These are phyloP conservation scores for Odontothrips loti DNA, from an alignment of 2,888 invertebrate species.

Conservation along the genomic window DNA sequence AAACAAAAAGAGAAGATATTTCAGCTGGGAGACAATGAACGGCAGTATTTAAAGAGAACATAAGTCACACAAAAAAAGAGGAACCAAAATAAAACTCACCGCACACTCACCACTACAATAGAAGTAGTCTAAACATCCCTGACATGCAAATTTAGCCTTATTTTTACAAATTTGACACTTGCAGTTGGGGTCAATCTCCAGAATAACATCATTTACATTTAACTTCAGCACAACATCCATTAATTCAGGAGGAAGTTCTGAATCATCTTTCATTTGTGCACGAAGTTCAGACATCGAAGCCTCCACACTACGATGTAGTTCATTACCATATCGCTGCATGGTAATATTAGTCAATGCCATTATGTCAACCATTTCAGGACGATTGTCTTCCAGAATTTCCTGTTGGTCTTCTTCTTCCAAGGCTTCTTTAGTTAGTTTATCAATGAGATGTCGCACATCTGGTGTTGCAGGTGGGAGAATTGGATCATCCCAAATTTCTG, in stretches of 20 bases:
- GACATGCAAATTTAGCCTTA: neutral
- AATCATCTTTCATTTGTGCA: neutral
- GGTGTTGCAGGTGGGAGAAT: neutral
- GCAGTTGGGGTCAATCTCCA: neutral
- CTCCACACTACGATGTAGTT: too few species aligned
- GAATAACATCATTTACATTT: neutral
- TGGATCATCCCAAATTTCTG: neutral
- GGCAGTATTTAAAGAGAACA: too few species aligned
- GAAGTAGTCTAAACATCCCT: neutral
- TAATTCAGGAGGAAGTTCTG: neutral
- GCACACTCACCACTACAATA: neutral
- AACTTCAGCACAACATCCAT: neutral
- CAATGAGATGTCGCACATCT: neutral
- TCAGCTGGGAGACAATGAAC: too few species aligned
- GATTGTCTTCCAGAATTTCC: neutral
- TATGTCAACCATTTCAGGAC: neutral
- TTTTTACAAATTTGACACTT: neutral
- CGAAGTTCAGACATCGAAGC: neutral
- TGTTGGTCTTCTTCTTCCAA: neutral
- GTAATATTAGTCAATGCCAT: neutral
- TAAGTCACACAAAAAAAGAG: neutral
- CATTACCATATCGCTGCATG: too few species aligned
- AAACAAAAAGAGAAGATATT: neutral
- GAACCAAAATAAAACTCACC: neutral
- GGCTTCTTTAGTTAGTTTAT: neutral